Evolutionary conservation across 2,113 vertebrate genomes (phyloP), one percentile per base, ranked within the genome.

Genomic region (Bubalus kerabau): DNA sequence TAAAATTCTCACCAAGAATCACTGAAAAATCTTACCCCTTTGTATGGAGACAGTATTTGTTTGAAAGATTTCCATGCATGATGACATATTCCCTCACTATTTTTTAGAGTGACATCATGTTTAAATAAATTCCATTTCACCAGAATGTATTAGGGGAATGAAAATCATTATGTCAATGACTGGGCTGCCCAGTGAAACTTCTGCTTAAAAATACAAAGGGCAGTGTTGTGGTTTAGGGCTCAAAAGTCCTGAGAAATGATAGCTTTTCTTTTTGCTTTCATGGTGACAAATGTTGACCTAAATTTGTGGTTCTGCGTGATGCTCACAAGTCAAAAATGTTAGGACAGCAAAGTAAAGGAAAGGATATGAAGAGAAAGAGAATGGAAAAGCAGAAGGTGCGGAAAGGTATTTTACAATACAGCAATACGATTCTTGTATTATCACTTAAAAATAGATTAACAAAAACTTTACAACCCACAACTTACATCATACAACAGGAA

Each of bases 241-340:
- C 59, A 74, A 87, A 96, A 80, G 24, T 24, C 40, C 57, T 93
- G 46, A 67, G 28, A 74, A 96, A 85, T 92, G 28, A 60, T 17
- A 56, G 46, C 5, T 71, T 91, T 92, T 81, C 43, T 90, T 87
- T 8, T 74, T 52, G 12, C 91, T 96, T 92, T 97, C 93, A 87
- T 23, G n/a, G 36, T 59, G 16, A 64, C 7, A 94, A 40, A 28
- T 50, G 84, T 5, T 95, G 87, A 80, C 19, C 40, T 71, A 87
- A 90, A 71, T 2, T 67, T 76, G 7, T 67, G 15, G 64, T 90
- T 90, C n/a, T 81, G 3, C 67, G 28, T 96, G n/a, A 78, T 48
- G 11, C 10, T 93, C 13, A 95, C 15, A 84, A 91, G 36, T 6
- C 40, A 93, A 19, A 94, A 71, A 46, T 86, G 3, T 85, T 67